phyloP scores from a whole-genome alignment of 2,113 vertebrate species.

The Hemibagrus wyckioides region DNA sequence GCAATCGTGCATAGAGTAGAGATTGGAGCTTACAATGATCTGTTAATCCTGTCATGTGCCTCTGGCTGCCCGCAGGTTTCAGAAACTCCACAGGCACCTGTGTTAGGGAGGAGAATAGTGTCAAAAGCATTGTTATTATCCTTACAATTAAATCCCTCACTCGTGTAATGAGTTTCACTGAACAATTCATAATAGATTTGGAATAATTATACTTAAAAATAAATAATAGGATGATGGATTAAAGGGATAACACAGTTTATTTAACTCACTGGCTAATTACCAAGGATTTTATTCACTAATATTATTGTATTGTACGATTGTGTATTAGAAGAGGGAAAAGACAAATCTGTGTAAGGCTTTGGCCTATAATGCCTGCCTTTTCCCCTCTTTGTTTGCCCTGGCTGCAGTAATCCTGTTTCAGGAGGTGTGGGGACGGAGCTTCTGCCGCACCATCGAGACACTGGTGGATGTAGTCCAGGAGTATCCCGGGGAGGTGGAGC shows the following conservation, averaged over 20 bases:
- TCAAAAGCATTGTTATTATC: background rate
- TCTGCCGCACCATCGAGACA: slow-evolving; percentile 88
- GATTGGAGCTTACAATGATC: background rate
- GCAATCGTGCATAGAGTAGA: slow-evolving; percentile 24
- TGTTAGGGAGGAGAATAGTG: background rate
- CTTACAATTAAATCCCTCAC: background rate
- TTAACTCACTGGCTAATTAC: background rate
- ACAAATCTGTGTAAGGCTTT: background rate
- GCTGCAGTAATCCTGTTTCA: slow-evolving; percentile 84
- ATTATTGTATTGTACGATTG: background rate
- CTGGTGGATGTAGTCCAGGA: slow-evolving; percentile 85
- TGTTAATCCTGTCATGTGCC: slow-evolving; percentile 26
- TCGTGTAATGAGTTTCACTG: background rate
- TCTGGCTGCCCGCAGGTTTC: background rate
- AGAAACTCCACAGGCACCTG: background rate
- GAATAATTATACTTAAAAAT: background rate
- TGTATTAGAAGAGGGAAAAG: background rate
- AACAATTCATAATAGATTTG: background rate
- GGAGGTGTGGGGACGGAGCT: slow-evolving; percentile 91
- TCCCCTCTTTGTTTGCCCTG: slow-evolving; percentile 29
- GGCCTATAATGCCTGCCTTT: background rate
- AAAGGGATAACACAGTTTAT: background rate
- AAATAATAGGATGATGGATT: background rate
- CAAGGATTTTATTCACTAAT: background rate
- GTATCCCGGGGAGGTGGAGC: slow-evolving; percentile 86